Evolutionary conservation across 2,113 vertebrate species (phyloP), one percentile per base, ranked within the genome.

Genomic region (Scalopus aquaticus): DNA sequence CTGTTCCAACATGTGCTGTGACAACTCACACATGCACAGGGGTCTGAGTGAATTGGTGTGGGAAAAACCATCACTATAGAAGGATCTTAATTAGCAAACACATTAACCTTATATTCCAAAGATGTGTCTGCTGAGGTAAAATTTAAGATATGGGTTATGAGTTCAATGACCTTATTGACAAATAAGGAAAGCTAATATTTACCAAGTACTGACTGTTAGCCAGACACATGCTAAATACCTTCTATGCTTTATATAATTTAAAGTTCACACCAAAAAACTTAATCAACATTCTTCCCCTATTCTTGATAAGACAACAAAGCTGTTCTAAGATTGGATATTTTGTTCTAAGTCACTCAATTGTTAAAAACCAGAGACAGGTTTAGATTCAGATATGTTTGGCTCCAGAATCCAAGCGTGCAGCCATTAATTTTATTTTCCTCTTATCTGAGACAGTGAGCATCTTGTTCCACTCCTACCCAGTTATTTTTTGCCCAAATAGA

Each of bases 111-210:
- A 22, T 26, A 11, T 60, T 76, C 39, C 26, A 70, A 89, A 73
- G 22, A 1, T 5, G 4, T 35, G 73, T 58, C 37, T 37, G 15
- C 32, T n/a, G 17, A 67, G 19, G 51, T 30, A 44, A 93, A 91
- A 90, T 72, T 84, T 44, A 95, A 60, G 9, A 8, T 60, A 30
- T 26, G 20, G 19, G 9, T 58, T 58, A 4, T 26, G 51, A 44
- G 4, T 54, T 70, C 51, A 81, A 49, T 64, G 5, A 26, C 12
- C 64, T 77, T 26, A 51, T 24, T 32, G 30, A 54, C 6, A 30
- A 51, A 35, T 20, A 67, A 30, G 37, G 62, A 70, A n/a, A 86
- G 42, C 9, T 62, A 83, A 32, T 58, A 51, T 58, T 89, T 92
- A 28, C 74, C n/a, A 69, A 49, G 58, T 70, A 12, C 26, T 79